These are phyloP conservation scores for Tauraco hartlaubi DNA, from an alignment of 2,797 vertebrate genomes.

Conservation along the genomic window DNA sequence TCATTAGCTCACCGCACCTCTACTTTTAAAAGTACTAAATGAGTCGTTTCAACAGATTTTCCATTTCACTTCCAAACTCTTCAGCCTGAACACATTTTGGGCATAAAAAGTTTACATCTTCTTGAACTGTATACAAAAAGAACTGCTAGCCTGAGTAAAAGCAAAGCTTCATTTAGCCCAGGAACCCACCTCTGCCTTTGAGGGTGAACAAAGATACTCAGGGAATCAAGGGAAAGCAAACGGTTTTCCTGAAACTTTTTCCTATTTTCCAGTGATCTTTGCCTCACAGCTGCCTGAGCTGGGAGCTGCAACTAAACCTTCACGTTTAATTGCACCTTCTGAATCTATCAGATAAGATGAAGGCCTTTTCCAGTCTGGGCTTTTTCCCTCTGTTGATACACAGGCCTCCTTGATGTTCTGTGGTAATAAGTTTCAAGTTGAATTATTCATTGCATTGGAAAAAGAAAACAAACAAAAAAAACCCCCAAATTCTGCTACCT, in stretches of 20 bases:
- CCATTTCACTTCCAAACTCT: slow-evolving; percentile 2
- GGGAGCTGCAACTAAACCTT: neutral
- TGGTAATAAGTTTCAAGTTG: neutral
- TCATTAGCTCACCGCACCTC: neutral
- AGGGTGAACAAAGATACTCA: neutral
- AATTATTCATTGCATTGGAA: neutral
- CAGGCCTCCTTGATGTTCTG: neutral
- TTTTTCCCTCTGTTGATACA: neutral
- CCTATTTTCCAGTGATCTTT: neutral
- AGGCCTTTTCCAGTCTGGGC: neutral
- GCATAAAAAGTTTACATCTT: neutral
- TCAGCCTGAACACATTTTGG: neutral
- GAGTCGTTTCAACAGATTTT: slow-evolving; percentile 22
- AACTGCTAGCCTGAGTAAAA: neutral
- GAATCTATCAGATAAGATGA: neutral
- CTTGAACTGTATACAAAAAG: neutral
- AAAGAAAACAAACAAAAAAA: neutral
- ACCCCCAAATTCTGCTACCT: neutral
- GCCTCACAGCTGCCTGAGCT: neutral
- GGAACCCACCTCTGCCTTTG: neutral
- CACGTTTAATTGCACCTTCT: neutral
- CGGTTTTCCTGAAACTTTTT: neutral
- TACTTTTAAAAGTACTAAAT: neutral
- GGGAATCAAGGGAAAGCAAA: neutral
- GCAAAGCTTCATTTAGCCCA: slow-evolving; percentile 16